These are phyloP conservation scores for Pseudobourletiella spinata DNA, from an alignment of 1,140 invertebrate genomes.

Conservation along the genomic window DNA sequence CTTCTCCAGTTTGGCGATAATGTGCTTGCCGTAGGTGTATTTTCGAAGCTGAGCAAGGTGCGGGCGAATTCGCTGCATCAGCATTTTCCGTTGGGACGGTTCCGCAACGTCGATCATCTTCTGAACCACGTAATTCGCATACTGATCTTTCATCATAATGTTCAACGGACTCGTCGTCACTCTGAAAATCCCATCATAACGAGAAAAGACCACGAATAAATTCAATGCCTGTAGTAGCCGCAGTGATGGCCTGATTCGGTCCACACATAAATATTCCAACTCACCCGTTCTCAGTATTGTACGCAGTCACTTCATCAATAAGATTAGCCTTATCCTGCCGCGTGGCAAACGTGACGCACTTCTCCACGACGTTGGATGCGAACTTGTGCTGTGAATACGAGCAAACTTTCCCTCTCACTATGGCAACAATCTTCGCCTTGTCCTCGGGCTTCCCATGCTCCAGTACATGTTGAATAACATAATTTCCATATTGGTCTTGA, in stretches of 20 bases:
- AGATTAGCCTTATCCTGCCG: constrained; percentile 76
- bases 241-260: background rate
- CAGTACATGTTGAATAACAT: constrained; percentile 96
- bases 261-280: too few relatives aligned
- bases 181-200: constrained; percentile 38
- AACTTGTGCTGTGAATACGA: constrained; percentile 97
- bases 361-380: constrained; percentile 93
- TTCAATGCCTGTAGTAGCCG: background rate
- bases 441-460: constrained; percentile 88
- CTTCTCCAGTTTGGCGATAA: constrained; percentile 96
- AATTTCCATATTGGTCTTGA: constrained; percentile 99
- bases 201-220: too few relatives aligned
- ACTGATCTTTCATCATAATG: constrained; percentile 99
- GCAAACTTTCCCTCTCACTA: constrained; percentile 89
- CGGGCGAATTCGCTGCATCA: constrained; percentile 97
- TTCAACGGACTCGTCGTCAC: constrained; percentile 67
- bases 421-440: constrained; percentile 84
- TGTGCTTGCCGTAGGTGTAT: constrained; percentile 99
- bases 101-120: constrained; percentile 99
- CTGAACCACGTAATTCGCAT: constrained; percentile 99
- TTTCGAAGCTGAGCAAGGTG: constrained; percentile 92
- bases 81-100: constrained; percentile 87
- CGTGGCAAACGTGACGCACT: constrained; percentile 86
- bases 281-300: constrained; percentile 37
- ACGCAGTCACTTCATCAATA: constrained; percentile 71